Conservation (phyloP, 2,888 invertebrate genomes). For the Lasioglossum zephyrum region DNA sequence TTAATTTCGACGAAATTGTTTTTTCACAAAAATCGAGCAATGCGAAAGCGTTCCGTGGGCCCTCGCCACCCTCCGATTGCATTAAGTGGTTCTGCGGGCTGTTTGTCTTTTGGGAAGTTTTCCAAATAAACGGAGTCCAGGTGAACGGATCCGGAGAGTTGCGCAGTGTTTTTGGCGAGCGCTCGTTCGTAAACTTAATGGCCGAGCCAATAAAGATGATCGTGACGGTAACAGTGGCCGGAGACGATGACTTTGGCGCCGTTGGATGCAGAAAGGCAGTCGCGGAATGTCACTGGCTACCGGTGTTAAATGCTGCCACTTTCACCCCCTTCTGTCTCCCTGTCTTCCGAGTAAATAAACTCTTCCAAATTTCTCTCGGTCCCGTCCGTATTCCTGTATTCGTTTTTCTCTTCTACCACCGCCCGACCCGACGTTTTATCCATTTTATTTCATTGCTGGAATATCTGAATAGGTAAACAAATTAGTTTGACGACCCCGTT, state of each 20-base stretch:
- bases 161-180: not conserved
- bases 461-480: conserved; percentile 47
- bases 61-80: not conserved
- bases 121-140: conserved; percentile 13
- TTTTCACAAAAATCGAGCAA: not conserved
- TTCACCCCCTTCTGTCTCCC: not conserved
- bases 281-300: conserved; percentile 64
- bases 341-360: conserved; percentile 30
- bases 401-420: not conserved
- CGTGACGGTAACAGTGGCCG: conserved; percentile 45
- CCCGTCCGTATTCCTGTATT: not conserved
- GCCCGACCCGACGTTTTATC: not conserved
- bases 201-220: conserved; percentile 42
- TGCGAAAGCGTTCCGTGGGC: not conserved
- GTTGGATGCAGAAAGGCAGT: conserved; percentile 63
- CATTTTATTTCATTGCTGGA: conserved; percentile 11
- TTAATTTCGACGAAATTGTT: not conserved
- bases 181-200: conserved; percentile 48
- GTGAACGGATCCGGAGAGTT: not conserved
- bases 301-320: conserved; percentile 54
- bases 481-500: conserved; percentile 50
- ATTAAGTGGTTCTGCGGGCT: not conserved
- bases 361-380: conserved; percentile 12
- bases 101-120: not conserved
- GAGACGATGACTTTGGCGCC: conserved; percentile 64